Evolutionary conservation across 2,113 vertebrate species (phyloP).

Genomic region (Syngnathus floridae): DNA sequence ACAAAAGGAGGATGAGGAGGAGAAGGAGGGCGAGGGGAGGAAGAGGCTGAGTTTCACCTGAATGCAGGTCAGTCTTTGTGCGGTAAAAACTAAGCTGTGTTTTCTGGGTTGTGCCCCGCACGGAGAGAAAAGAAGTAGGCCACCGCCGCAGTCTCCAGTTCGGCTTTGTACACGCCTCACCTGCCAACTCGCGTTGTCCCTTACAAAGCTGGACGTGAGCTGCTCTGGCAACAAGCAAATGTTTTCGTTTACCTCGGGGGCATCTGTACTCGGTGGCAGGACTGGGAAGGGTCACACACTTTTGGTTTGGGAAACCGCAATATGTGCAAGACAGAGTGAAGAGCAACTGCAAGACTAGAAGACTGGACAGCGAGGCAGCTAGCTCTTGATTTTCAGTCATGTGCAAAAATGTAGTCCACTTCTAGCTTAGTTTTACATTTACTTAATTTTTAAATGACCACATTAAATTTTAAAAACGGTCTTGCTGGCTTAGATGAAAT

Average conservation of each 20-base stretch:
- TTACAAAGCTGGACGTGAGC: conserved; percentile 56
- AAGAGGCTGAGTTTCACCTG: conserved; percentile 41
- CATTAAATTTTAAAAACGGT: no score
- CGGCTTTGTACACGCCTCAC: conserved; percentile 62
- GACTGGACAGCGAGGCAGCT: neutral
- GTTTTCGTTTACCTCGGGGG: conserved; percentile 70
- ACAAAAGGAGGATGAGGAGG: conserved; percentile 66
- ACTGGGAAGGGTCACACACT: conserved; percentile 55
- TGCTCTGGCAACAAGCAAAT: conserved; percentile 69
- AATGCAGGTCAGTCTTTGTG: conserved; percentile 59
- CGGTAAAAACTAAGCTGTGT: conserved; percentile 38
- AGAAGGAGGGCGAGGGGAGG: neutral
- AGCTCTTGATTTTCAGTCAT: neutral
- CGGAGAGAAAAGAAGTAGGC: conserved; percentile 64
- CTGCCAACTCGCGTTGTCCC: conserved; percentile 64
- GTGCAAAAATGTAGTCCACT: neutral
- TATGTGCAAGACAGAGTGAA: neutral
- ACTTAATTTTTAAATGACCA: no score
- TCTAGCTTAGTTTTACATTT: no score
- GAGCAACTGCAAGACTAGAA: neutral
- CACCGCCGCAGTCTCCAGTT: conserved; percentile 52
- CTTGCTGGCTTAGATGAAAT: no score
- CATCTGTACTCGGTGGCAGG: conserved; percentile 48
- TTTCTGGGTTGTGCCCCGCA: conserved; percentile 54
- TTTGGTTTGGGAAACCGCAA: conserved; percentile 48